These are phyloP conservation scores for Melanotaenia duboulayi DNA, from an alignment of 2,113 vertebrate species.

Conservation along the genomic window DNA sequence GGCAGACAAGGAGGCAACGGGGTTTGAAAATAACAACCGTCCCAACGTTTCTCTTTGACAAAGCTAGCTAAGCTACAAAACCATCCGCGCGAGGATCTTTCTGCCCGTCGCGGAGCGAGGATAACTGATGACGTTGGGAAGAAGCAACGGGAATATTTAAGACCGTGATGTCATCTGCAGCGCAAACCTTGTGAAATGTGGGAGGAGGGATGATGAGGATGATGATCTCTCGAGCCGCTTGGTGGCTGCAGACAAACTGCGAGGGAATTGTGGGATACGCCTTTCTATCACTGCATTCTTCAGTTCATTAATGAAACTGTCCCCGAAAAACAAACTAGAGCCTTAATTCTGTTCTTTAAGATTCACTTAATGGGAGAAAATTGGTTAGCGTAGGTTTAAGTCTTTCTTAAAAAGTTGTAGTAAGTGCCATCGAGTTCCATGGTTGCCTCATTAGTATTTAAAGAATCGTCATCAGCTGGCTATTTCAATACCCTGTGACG, in stretches of 20 bases:
- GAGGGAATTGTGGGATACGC: too few relatives aligned
- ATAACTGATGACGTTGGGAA: constrained; percentile 25
- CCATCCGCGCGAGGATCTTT: constrained; percentile 17
- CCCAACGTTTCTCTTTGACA: not conserved
- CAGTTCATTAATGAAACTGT: not conserved
- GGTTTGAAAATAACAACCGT: not conserved
- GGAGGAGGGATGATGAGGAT: constrained; percentile 63
- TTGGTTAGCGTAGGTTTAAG: too few relatives aligned
- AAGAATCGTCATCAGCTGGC: too few relatives aligned
- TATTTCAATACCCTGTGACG: too few relatives aligned
- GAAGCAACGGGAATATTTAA: constrained; percentile 80
- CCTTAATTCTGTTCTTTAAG: not conserved
- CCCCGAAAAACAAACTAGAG: not conserved
- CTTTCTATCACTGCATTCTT: not conserved
- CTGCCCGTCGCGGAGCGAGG: constrained; percentile 6
- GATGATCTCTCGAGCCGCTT: not conserved
- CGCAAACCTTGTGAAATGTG: constrained; percentile 61
- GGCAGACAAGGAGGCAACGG: not conserved
- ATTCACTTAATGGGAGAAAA: not conserved
- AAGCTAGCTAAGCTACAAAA: constrained; percentile 26
- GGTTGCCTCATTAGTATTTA: too few relatives aligned
- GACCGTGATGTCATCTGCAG: constrained; percentile 78
- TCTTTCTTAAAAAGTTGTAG: too few relatives aligned
- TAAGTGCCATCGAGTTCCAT: too few relatives aligned
- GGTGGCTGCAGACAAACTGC: not conserved